These are phyloP conservation scores for Gnatocerus cornutus DNA, from an alignment of 2,888 invertebrate genomes.

Conservation along the genomic window DNA sequence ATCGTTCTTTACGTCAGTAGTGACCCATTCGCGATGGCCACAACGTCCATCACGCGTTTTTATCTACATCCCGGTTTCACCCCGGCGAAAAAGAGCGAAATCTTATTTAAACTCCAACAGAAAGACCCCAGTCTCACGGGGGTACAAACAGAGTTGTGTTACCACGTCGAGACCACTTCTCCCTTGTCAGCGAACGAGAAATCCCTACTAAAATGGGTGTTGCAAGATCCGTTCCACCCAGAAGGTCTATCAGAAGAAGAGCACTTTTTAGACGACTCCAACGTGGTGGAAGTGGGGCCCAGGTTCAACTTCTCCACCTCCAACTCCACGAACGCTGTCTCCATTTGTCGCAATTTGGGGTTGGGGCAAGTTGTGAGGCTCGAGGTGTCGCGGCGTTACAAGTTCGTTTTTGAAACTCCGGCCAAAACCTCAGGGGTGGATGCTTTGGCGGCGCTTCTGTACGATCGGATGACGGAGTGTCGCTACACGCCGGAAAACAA, in stretches of 20 bases:
- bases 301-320: slow-evolving; percentile 96
- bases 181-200: slow-evolving; percentile 77
- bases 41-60: slow-evolving; percentile 72
- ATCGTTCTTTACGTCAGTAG: slow-evolving; percentile 1
- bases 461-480: slow-evolving; percentile 96
- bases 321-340: slow-evolving; percentile 96
- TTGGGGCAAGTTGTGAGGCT: slow-evolving; percentile 83
- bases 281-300: slow-evolving; percentile 91
- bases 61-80: slow-evolving; percentile 78
- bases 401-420: slow-evolving; percentile 73
- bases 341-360: slow-evolving; percentile 91
- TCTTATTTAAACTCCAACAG: slow-evolving; percentile 74
- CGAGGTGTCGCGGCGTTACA: slow-evolving; percentile 87
- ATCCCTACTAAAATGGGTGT: slow-evolving; percentile 83
- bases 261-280: slow-evolving; percentile 69
- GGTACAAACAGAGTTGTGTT: slow-evolving; percentile 85
- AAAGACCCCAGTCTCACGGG: slow-evolving; percentile 71
- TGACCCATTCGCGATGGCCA: slow-evolving; percentile 11
- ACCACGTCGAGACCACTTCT: slow-evolving; percentile 80
- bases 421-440: slow-evolving; percentile 71
- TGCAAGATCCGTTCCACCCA: slow-evolving; percentile 81
- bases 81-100: slow-evolving; percentile 75
- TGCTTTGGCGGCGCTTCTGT: slow-evolving; percentile 77
- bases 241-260: slow-evolving; percentile 75
- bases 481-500: slow-evolving; percentile 81